phyloP scores from a whole-genome alignment of 1,140 invertebrate species.

The Elysia chlorotica region DNA sequence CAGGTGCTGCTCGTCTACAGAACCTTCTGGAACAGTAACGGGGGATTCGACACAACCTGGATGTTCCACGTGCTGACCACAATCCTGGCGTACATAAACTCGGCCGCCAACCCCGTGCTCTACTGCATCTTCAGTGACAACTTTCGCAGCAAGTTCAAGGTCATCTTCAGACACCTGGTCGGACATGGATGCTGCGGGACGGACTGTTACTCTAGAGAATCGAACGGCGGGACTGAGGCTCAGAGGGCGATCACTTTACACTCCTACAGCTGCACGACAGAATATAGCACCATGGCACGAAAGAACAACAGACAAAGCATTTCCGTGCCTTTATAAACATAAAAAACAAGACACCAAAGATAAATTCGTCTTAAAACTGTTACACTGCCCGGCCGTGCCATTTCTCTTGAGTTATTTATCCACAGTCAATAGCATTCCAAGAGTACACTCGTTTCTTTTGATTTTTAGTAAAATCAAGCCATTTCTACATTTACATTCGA shows the following conservation, averaged over 20 bases:
- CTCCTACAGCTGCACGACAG: constrained; percentile 36
- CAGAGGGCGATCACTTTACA: constrained; percentile 28
- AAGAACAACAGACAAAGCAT: no score
- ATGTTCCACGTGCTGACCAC: constrained; percentile 56
- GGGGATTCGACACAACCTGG: constrained; percentile 55
- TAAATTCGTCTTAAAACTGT: no score
- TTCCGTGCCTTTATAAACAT: no score
- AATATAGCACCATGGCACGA: constrained; percentile 36
- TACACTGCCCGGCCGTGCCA: no score
- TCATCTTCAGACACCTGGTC: constrained; percentile 34
- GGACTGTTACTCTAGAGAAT: constrained; percentile 26
- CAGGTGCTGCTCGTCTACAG: constrained; percentile 60
- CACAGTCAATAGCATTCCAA: no score
- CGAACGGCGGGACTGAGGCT: no score
- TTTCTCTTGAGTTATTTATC: no score
- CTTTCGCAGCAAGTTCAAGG: constrained; percentile 60
- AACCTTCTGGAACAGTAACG: constrained; percentile 45
- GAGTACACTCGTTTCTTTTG: no score
- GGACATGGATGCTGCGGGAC: constrained; percentile 36
- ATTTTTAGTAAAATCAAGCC: no score
- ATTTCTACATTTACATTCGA: no score
- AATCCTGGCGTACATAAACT: constrained; percentile 58
- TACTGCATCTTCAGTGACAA: constrained; percentile 63
- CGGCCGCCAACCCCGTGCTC: constrained; percentile 61
- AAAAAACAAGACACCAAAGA: no score